These are phyloP conservation scores for Pristionchus japonicus DNA, from an alignment of 2,888 invertebrate species.

Conservation along the genomic window DNA sequence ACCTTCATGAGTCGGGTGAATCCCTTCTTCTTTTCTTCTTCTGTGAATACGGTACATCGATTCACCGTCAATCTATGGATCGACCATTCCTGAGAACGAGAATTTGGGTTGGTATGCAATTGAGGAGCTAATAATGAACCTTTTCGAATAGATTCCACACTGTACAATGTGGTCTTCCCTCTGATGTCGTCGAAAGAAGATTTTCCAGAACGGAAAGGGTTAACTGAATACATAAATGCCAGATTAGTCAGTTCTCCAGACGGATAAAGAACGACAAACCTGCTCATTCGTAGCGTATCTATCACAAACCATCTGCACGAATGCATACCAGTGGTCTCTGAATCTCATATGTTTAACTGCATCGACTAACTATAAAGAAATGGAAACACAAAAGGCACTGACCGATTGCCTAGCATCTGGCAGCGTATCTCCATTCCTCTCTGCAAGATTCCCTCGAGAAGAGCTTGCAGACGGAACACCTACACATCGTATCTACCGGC, in stretches of 20 bases:
- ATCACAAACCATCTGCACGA: not conserved
- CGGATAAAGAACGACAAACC: not conserved
- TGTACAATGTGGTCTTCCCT: not conserved
- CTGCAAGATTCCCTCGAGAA: conserved; percentile 40
- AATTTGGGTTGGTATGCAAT: not conserved
- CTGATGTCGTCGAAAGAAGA: not conserved
- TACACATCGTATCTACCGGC: not conserved
- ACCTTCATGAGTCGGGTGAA: conserved; percentile 31
- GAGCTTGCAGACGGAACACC: not conserved
- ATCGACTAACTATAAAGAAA: not conserved
- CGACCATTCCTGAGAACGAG: not conserved
- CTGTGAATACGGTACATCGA: not conserved
- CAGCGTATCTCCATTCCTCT: not conserved
- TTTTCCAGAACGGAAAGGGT: not conserved
- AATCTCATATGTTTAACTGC: not conserved
- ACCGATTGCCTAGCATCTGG: not conserved
- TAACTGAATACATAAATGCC: not conserved
- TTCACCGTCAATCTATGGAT: not conserved
- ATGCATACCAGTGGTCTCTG: conserved; percentile 17
- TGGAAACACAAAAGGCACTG: not conserved
- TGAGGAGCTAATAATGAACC: too few species aligned
- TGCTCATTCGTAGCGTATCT: not conserved
- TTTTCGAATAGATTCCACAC: not conserved
- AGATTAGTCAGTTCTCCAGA: not conserved
- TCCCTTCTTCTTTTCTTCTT: not conserved